A percentile compares a stretch with the other conserved stretches of the same genome.
Conservation (phyloP, 2,797 vertebrate genomes). For the Acanthopagrus latus region DNA sequence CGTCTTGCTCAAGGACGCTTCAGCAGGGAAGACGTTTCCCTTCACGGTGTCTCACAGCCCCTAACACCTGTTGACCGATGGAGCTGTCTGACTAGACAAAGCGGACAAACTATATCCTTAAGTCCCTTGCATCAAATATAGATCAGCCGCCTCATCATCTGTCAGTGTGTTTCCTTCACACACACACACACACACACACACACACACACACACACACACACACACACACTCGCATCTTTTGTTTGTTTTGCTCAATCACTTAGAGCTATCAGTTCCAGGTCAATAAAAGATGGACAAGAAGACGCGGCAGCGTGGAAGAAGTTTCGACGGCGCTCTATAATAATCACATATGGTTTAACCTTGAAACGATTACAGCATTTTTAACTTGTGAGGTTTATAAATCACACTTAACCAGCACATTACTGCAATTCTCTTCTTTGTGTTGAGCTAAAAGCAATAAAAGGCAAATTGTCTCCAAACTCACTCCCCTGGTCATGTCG, state of each 20-base stretch:
- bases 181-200: neutral
- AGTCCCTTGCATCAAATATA: conserved; percentile 50
- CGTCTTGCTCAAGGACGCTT: conserved; percentile 40
- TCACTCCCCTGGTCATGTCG: neutral
- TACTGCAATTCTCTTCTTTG: neutral
- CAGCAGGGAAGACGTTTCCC: conserved; percentile 17
- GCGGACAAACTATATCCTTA: conserved; percentile 5
- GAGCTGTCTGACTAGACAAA: neutral
- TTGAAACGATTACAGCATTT: neutral
- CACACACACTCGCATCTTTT: conserved; percentile 1
- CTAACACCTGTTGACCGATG: conserved; percentile 18
- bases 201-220: too few species aligned
- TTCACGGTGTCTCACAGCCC: conserved; percentile 12
- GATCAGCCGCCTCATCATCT: conserved; percentile 51
- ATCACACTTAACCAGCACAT: neutral
- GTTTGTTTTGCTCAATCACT: conserved; percentile 44
- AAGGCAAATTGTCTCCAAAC: neutral
- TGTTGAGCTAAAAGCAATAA: neutral
- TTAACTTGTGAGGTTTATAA: neutral
- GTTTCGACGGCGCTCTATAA: neutral
- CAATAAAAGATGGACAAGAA: conserved; percentile 24
- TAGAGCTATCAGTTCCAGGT: conserved; percentile 28
- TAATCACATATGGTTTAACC: conserved; percentile 22
- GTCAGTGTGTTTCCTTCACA: conserved; percentile 25
- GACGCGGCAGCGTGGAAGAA: neutral